Evolutionary conservation across 1,140 invertebrate genomes (phyloP).

Genomic region (Eciton burchellii): DNA sequence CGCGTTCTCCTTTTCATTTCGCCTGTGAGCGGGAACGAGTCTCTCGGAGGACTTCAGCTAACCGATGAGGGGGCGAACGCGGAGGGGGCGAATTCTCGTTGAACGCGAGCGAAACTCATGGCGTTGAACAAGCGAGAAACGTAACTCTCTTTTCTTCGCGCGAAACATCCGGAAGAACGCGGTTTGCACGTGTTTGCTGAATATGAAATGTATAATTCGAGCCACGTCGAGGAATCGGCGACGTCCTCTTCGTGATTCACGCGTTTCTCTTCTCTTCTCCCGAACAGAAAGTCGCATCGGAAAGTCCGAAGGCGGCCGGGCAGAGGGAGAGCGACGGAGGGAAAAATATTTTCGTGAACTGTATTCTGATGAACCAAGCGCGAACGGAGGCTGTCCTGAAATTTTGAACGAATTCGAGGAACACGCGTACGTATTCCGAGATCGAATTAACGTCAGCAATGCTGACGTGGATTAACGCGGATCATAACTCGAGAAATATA

Average conservation of each 20-base stretch:
- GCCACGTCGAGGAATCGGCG: constrained; percentile 23
- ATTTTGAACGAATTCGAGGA: constrained; percentile 29
- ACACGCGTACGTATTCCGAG: constrained; percentile 17
- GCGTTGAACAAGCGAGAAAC: constrained; percentile 48
- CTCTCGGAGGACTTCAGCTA: constrained; percentile 27
- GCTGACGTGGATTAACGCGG: neutral
- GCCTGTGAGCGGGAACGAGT: neutral
- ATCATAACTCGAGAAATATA: constrained; percentile 3
- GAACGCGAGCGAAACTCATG: constrained; percentile 4
- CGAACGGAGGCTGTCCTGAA: constrained; percentile 41
- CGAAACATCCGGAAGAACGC: constrained; percentile 7
- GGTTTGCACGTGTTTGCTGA: constrained; percentile 48
- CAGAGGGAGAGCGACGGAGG: constrained; percentile 24
- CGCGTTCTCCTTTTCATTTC: constrained; percentile 47
- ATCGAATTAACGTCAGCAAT: neutral
- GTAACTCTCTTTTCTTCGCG: constrained; percentile 31
- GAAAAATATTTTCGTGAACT: constrained; percentile 45
- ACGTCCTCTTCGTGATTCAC: constrained; percentile 47
- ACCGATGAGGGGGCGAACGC: constrained; percentile 39
- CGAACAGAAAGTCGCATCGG: constrained; percentile 49
- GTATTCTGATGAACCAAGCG: constrained; percentile 48
- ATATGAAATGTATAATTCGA: constrained; percentile 55
- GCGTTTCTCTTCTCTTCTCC: constrained; percentile 43
- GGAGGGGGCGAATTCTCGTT: constrained; percentile 3
- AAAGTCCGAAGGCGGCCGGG: constrained; percentile 19